Evolutionary conservation across 2,888 invertebrate species (phyloP).

Genomic region (Argyresthia goedartella): DNA sequence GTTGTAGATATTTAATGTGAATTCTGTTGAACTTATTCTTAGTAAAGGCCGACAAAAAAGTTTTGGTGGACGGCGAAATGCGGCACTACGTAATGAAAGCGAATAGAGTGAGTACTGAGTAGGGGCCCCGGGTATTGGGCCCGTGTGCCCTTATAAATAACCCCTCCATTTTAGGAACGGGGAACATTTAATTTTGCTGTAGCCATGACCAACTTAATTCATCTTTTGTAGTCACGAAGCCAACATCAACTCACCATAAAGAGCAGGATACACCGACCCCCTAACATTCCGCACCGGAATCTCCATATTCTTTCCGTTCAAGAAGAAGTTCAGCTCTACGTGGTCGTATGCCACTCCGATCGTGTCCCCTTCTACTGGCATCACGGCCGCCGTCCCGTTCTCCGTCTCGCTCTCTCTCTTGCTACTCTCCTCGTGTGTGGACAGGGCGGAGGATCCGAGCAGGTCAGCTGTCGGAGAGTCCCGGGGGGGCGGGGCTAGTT

Average conservation of each 20-base stretch:
- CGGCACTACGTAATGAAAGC: too few relatives aligned
- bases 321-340: slow-evolving; percentile 93
- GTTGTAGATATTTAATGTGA: too few relatives aligned
- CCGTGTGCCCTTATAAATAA: too few relatives aligned
- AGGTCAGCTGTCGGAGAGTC: slow-evolving; percentile 57
- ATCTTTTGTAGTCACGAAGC: too few relatives aligned
- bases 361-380: slow-evolving; percentile 93
- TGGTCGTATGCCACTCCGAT: slow-evolving; percentile 97
- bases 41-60: too few relatives aligned
- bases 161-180: too few relatives aligned
- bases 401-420: slow-evolving; percentile 38
- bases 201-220: too few relatives aligned
- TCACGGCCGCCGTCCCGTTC: slow-evolving; percentile 25
- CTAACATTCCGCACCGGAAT: slow-evolving; percentile 89
- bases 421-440: slow-evolving; percentile 29
- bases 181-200: too few relatives aligned
- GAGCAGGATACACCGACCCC: slow-evolving; percentile 91
- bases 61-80: too few relatives aligned
- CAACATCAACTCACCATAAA: slow-evolving; percentile 80
- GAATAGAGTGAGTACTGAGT: too few relatives aligned
- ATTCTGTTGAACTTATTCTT: too few relatives aligned
- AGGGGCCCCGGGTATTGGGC: too few relatives aligned
- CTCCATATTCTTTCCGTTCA: slow-evolving; percentile 91
- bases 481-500: slow-evolving; percentile 61
- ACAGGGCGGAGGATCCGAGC: slow-evolving; percentile 45